Evolutionary conservation across 2,888 invertebrate genomes (phyloP).

Genomic region (Drosophila planitibia): DNA sequence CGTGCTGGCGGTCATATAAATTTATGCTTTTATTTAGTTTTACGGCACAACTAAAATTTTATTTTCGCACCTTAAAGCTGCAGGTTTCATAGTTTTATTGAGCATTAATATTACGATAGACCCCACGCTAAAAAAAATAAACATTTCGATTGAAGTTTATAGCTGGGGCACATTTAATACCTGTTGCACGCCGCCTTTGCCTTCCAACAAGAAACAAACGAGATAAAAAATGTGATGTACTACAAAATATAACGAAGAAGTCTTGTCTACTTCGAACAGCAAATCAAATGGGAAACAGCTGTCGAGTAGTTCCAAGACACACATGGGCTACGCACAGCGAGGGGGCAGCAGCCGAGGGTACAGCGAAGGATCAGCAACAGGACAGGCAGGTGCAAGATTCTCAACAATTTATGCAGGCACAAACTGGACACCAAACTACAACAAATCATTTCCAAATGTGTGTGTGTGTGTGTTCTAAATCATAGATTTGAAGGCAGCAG

Average conservation of each 20-base stretch:
- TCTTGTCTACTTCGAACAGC: conserved; percentile 2
- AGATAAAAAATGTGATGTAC: conserved; percentile 2
- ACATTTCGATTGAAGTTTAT: conserved; percentile 16
- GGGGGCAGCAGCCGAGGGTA: conserved; percentile 15
- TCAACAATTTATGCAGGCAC: conserved; percentile 58
- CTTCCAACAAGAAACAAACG: conserved; percentile 17
- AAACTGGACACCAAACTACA: conserved; percentile 46
- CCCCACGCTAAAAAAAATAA: conserved; percentile 33
- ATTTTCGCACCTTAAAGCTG: conserved; percentile 51
- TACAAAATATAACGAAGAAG: conserved; percentile 6
- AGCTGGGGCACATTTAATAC: conserved; percentile 7
- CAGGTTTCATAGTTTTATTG: conserved; percentile 37
- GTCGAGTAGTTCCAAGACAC: conserved; percentile 42
- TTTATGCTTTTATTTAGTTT: conserved; percentile 48
- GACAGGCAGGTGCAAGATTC: conserved; percentile 64
- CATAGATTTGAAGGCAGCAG: conserved; percentile 29
- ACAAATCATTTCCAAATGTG: conserved; percentile 5
- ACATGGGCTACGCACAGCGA: conserved; percentile 55
- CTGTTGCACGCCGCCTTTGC: conserved; percentile 38
- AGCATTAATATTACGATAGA: conserved; percentile 37
- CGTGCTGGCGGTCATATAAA: conserved; percentile 19
- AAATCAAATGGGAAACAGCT: conserved; percentile 61
- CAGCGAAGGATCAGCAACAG: conserved; percentile 43
- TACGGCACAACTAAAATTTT: conserved; percentile 35
- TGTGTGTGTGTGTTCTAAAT: conserved; percentile 42